Conservation (phyloP, 2,888 invertebrate genomes). For the Phengaris arion region DNA sequence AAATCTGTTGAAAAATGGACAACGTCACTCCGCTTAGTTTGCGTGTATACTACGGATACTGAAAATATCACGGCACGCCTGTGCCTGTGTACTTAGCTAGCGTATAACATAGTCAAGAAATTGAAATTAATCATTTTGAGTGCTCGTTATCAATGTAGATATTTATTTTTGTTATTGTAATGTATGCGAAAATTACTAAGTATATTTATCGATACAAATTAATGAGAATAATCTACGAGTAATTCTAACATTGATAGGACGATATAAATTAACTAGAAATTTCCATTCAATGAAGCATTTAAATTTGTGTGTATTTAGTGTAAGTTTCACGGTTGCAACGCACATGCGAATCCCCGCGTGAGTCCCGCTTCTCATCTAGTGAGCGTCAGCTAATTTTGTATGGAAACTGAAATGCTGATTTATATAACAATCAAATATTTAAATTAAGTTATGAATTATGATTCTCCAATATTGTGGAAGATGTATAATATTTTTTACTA, state of each 20-base stretch:
- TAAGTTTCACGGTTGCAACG: conserved; percentile 47
- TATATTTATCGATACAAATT: conserved; percentile 65
- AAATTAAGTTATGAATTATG: conserved; percentile 78
- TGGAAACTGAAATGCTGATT: conserved; percentile 75
- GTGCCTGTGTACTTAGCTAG: conserved; percentile 76
- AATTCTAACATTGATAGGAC: conserved; percentile 42
- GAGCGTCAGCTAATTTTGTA: conserved; percentile 66
- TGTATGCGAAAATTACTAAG: conserved; percentile 67
- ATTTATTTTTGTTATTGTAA: conserved; percentile 79
- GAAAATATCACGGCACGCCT: conserved; percentile 43
- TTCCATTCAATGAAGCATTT: conserved; percentile 62
- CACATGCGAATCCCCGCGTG: conserved; percentile 44
- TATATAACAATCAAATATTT: conserved; percentile 77
- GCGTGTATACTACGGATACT: conserved; percentile 1
- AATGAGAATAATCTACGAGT: conserved; percentile 51
- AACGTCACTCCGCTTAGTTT: conserved; percentile 15
- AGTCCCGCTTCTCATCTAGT: conserved; percentile 66
- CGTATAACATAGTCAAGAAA: conserved; percentile 66
- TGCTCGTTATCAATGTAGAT: conserved; percentile 78
- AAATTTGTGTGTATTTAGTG: conserved; percentile 61
- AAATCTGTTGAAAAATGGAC: background rate
- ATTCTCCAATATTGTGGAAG: conserved; percentile 80
- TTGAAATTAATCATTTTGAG: conserved; percentile 68
- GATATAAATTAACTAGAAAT: conserved; percentile 31
- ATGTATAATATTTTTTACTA: conserved; percentile 81